Evolutionary conservation across 2,888 invertebrate genomes (phyloP).

Genomic region (Acanthoscelides obtectus): DNA sequence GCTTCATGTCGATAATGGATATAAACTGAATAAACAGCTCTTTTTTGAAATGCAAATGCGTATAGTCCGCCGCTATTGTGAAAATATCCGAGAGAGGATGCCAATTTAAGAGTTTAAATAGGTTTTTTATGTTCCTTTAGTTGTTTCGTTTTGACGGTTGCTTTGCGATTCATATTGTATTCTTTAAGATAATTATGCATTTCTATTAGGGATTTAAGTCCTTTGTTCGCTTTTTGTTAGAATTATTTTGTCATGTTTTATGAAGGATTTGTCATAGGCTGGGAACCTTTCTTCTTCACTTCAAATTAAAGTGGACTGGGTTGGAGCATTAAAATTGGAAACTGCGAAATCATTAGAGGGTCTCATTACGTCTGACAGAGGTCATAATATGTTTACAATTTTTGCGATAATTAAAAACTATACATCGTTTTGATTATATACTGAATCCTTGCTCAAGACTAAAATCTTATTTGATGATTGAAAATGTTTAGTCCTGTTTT

Average conservation of each 20-base stretch:
- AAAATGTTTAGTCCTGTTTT: too few species aligned
- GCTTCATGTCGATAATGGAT: background rate
- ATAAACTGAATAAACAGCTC: background rate
- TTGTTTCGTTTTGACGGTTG: background rate
- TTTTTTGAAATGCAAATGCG: background rate
- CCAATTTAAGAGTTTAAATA: background rate
- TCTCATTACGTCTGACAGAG: too few species aligned
- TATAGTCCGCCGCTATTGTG: background rate
- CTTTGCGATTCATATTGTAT: background rate
- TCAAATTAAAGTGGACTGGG: too few species aligned
- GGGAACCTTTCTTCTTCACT: too few species aligned
- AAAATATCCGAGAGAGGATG: background rate
- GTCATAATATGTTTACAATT: too few species aligned
- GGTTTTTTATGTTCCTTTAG: background rate
- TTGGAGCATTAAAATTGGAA: too few species aligned
- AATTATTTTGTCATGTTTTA: background rate
- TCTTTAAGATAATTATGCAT: background rate
- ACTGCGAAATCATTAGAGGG: too few species aligned
- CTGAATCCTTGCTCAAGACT: too few species aligned
- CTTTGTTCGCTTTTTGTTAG: background rate
- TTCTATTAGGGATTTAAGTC: background rate
- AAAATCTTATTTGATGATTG: too few species aligned
- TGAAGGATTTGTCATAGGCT: too few species aligned
- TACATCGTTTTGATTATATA: too few species aligned
- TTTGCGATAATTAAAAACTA: too few species aligned